Percentiles rank a stretch among this genome's conserved stretches.
Conservation (phyloP, 2,888 invertebrate genomes). For the Syritta pipiens region DNA sequence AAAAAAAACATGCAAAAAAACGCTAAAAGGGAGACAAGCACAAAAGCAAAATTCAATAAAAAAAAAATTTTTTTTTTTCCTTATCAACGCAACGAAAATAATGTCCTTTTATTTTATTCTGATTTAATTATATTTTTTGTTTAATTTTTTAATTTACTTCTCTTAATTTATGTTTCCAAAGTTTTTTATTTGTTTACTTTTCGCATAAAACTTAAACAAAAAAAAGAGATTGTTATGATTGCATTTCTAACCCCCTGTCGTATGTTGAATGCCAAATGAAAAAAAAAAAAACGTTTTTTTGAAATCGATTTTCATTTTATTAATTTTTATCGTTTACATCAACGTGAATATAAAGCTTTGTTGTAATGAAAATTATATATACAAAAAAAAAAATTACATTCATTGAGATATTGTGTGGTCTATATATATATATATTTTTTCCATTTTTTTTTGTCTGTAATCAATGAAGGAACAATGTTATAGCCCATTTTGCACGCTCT, state of each 20-base stretch:
- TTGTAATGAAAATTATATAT: slow-evolving; percentile 55
- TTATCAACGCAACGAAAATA: slow-evolving; percentile 15
- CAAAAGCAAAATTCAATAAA: slow-evolving; percentile 78
- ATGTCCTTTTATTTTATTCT: slow-evolving; percentile 1
- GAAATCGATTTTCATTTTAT: slow-evolving; percentile 51
- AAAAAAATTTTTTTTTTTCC: background rate
- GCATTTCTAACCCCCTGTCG: slow-evolving; percentile 70
- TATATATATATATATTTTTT: slow-evolving; percentile 44
- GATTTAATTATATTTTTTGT: slow-evolving; percentile 29
- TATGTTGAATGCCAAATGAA: slow-evolving; percentile 65
- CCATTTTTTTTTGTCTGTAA: slow-evolving; percentile 44
- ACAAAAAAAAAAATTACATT: slow-evolving; percentile 19
- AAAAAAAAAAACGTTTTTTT: slow-evolving; percentile 37
- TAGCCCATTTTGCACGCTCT: slow-evolving; percentile 68
- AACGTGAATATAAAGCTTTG: slow-evolving; percentile 67
- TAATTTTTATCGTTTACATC: slow-evolving; percentile 54
- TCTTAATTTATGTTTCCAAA: too few species aligned
- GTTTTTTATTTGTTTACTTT: slow-evolving; percentile 50
- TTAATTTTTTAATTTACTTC: slow-evolving; percentile 30
- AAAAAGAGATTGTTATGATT: slow-evolving; percentile 62
- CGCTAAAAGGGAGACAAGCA: slow-evolving; percentile 46
- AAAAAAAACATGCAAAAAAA: slow-evolving; percentile 24
- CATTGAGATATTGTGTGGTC: slow-evolving; percentile 63
- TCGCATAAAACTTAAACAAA: slow-evolving; percentile 61
- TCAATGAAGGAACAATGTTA: slow-evolving; percentile 60